A percentile compares a stretch with the other conserved stretches of the same genome.
Conservation (phyloP, 2,113 vertebrate species). For the Oncorhynchus mykiss region DNA sequence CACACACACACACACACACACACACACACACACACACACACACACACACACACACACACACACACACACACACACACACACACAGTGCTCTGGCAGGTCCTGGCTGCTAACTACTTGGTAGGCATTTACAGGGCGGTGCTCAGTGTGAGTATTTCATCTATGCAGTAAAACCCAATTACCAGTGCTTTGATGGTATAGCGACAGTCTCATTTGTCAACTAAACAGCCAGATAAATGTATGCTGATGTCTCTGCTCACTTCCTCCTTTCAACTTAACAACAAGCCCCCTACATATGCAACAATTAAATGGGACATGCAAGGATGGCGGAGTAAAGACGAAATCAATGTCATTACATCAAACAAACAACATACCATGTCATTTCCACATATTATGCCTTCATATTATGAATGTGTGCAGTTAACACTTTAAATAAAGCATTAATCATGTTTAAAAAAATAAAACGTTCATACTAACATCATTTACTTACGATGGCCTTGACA, state of each 20-base stretch:
- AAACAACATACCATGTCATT: no score
- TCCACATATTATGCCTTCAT: no score
- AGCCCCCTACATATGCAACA: constrained; percentile 25
- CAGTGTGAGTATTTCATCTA: constrained; percentile 9
- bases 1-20: no score
- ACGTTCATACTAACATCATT: no score
- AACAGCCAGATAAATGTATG: constrained; percentile 38
- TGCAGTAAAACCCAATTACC: constrained; percentile 42
- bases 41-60: no score
- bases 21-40: no score
- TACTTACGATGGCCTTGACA: no score
- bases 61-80: neutral
- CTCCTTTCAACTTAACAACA: constrained; percentile 8
- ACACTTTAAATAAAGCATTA: no score
- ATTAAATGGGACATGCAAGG: constrained; percentile 31
- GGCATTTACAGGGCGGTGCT: neutral
- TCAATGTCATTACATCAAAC: neutral
- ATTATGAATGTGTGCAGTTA: no score
- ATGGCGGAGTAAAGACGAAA: constrained; percentile 62
- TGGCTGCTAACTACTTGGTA: constrained; percentile 18
- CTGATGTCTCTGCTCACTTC: constrained; percentile 34
- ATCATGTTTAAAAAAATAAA: no score
- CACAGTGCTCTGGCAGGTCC: neutral
- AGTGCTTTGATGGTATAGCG: constrained; percentile 1
- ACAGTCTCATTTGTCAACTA: constrained; percentile 38